These are phyloP conservation scores for Burhinus oedicnemus DNA, from an alignment of 2,113 vertebrate genomes.

Conservation along the genomic window DNA sequence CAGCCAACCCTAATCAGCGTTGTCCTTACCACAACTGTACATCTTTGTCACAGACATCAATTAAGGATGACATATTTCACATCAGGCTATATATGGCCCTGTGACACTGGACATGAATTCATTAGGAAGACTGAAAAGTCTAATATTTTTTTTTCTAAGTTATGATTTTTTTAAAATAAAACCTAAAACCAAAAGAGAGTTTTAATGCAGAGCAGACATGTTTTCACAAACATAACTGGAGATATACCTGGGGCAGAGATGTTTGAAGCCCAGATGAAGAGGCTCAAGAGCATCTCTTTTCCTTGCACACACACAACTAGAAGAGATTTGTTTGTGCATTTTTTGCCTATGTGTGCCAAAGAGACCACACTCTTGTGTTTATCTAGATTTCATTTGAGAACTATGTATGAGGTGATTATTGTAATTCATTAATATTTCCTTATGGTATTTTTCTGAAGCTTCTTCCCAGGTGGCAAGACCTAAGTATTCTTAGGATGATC, in stretches of 20 bases:
- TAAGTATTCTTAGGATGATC: neutral
- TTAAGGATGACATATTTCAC: neutral
- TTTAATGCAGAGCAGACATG: neutral
- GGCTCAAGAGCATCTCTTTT: neutral
- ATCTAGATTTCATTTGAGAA: neutral
- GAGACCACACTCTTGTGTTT: neutral
- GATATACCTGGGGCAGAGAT: neutral
- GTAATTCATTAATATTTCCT: neutral
- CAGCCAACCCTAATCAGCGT: neutral
- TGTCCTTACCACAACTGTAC: neutral
- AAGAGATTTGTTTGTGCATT: rapidly evolving
- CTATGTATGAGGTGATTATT: neutral
- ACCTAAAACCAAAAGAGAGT: neutral
- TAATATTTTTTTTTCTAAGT: neutral
- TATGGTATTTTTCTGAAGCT: neutral
- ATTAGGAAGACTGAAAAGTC: neutral
- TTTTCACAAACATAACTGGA: neutral
- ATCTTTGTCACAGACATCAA: neutral
- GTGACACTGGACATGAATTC: neutral
- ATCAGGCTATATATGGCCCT: neutral
- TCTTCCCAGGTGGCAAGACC: neutral
- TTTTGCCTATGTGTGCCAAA: neutral
- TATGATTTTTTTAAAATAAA: neutral
- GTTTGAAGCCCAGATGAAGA: neutral
- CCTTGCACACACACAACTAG: neutral